These are phyloP conservation scores for Temnothorax unifasciatus DNA, from an alignment of 2,888 invertebrate species.

Conservation along the genomic window DNA sequence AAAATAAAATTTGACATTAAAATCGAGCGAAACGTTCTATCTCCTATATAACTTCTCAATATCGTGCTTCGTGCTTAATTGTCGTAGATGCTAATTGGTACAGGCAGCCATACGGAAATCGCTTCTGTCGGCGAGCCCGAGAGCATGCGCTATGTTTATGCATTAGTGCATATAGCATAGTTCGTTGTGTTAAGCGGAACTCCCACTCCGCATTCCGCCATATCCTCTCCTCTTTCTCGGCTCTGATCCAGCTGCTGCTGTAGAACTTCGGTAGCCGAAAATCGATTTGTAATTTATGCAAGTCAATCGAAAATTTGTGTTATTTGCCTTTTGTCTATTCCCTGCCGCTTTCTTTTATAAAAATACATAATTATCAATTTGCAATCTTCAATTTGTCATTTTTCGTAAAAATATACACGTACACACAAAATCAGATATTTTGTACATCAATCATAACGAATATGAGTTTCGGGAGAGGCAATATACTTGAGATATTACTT, in stretches of 20 bases:
- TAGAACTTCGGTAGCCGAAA: background rate
- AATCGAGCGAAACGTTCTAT: background rate
- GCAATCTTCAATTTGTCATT: background rate
- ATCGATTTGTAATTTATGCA: constrained; percentile 13
- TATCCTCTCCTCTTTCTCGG: background rate
- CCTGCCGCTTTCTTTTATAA: background rate
- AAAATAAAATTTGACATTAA: background rate
- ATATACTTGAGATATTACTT: background rate
- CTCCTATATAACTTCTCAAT: constrained; percentile 1
- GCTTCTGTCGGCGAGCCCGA: constrained; percentile 44
- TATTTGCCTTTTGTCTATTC: background rate
- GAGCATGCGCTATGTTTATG: constrained; percentile 68
- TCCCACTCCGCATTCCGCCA: constrained; percentile 42
- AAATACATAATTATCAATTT: background rate
- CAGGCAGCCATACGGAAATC: constrained; percentile 57
- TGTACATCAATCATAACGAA: background rate
- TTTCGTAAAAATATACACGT: background rate
- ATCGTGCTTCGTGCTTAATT: constrained; percentile 54
- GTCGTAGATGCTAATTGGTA: constrained; percentile 61
- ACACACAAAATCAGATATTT: background rate
- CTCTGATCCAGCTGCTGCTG: constrained; percentile 1
- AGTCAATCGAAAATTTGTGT: background rate
- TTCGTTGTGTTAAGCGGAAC: constrained; percentile 73
- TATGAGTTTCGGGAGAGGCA: background rate
- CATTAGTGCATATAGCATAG: constrained; percentile 60